Evolutionary conservation across 2,113 vertebrate species (phyloP).

Genomic region (Plecturocebus donacophilus): DNA sequence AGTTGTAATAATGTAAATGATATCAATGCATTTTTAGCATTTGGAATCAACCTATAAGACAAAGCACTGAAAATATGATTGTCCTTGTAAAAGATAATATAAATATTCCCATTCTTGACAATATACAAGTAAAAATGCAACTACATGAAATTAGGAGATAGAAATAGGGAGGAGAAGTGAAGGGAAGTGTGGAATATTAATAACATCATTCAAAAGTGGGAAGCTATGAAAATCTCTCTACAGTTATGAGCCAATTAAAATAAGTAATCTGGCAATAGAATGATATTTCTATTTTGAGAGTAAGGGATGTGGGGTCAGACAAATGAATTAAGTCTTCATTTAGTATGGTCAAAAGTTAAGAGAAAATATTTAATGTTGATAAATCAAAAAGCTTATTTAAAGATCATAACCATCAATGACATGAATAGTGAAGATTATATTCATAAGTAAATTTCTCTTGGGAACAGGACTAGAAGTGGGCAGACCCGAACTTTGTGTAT

Average conservation of each 20-base stretch:
- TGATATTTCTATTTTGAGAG: neutral
- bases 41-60: neutral
- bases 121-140: neutral
- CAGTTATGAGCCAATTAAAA: neutral
- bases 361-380: neutral
- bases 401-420: neutral
- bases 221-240: neutral
- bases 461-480: neutral
- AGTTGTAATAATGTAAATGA: slow-evolving; percentile 34
- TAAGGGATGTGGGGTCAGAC: fast-evolving
- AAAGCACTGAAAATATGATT: neutral
- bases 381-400: neutral
- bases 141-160: neutral
- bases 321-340: neutral
- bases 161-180: neutral
- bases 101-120: neutral
- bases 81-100: neutral
- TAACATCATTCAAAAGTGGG: neutral
- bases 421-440: neutral
- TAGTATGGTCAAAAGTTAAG: neutral
- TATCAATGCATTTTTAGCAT: slow-evolving; percentile 4
- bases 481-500: neutral
- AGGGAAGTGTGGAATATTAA: neutral
- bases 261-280: neutral
- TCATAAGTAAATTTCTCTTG: neutral